Conservation (phyloP, 2,888 invertebrate genomes). For the Enchytraeus crypticus region DNA sequence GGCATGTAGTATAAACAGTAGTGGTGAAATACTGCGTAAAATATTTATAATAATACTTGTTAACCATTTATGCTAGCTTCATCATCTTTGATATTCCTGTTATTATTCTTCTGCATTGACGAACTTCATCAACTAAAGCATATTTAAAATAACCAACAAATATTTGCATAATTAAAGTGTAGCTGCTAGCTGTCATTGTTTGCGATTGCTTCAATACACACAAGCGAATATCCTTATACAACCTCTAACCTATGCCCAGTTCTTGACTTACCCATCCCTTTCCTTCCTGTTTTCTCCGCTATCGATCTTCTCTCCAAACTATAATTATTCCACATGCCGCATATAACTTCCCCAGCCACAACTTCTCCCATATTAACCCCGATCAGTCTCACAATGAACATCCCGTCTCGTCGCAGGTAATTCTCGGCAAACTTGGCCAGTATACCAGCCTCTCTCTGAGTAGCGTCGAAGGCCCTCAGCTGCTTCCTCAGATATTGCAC, state of each 20-base stretch:
- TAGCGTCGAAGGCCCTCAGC: constrained; percentile 29
- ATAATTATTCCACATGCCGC: constrained; percentile 34
- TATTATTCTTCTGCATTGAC: no score
- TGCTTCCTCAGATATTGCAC: constrained; percentile 30
- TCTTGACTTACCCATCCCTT: constrained; percentile 15
- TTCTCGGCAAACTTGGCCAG: constrained; percentile 33
- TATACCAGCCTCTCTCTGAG: constrained; percentile 30
- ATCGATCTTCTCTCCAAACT: constrained; percentile 31
- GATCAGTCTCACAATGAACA: constrained; percentile 31
- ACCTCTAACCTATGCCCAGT: constrained; percentile 26
- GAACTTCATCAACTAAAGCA: no score
- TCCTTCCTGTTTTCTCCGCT: constrained; percentile 29
- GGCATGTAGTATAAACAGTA: no score
- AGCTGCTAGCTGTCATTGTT: no score
- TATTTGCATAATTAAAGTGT: no score
- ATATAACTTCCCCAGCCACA: constrained; percentile 32
- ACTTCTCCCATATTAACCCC: constrained; percentile 34
- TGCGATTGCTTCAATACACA: no score
- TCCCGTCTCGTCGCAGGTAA: constrained; percentile 32
- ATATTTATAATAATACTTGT: no score
- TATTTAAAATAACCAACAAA: no score
- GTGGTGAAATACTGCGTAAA: no score
- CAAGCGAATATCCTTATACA: constrained; percentile 23
- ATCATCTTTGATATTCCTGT: no score
- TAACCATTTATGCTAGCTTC: no score